Base-by-base conservation (phyloP, 2,888 invertebrate genomes). In the Celastrina argiolus region DNA sequence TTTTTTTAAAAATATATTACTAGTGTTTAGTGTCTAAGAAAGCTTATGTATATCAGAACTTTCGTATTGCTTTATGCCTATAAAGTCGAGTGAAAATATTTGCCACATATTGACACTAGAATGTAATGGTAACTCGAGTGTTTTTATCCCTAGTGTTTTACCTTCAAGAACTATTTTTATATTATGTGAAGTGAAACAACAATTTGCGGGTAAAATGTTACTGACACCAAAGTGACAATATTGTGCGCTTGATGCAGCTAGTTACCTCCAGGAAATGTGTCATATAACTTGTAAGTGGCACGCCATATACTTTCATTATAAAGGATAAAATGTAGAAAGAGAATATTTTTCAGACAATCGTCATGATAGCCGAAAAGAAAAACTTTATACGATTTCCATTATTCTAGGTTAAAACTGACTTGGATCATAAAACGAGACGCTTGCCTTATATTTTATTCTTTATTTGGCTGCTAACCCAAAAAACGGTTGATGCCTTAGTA, bases 361-460 rank as follows among this genome's bases (percentile, higher is more conserved):
- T 12, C 22, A 2, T 22, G 51, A 51, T 26, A 22, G 5, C 22
- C 10, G 10, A 10, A 12, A 36, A 36, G 36, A 36, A 8, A 12
- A 36, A 31, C 6, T 36, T 36, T 12, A 8, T 10, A 36, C 10
- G 36, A 1, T 36, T 36, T 36, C 36, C 6, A 22, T 51, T 12
- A 2, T 12, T 51, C 22, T 22, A 1, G 51, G 51, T 12, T 10
- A 22, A 22, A 16, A 36, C 36, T 22, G 4, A 22, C 22, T 22
- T 51, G 16, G 14, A 51, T 26, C 22, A 51, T 26, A 12, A 22
- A 22, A 22, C n/a, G n/a, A 36, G 22, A 51, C 51, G 12, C 51
- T 51, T 51, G 51, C 51, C 22, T 45, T 45, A 51, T 51, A 51
- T 51, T 51, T 51, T 26, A 51, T 51, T 51, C 10, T 51, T 51